Base-by-base conservation (phyloP, 2,888 invertebrate genomes). In the Watsonalla binaria region DNA sequence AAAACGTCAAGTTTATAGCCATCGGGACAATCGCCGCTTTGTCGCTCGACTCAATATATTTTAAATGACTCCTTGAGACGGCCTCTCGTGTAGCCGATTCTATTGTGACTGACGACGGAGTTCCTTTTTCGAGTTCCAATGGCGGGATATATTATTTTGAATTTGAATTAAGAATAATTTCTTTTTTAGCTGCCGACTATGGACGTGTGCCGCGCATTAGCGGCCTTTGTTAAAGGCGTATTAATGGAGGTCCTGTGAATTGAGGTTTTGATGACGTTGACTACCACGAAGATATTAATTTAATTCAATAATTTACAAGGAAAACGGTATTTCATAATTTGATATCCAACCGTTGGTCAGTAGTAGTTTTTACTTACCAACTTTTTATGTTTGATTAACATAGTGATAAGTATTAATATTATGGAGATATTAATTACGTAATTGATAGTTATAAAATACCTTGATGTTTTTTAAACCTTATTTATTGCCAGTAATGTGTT, bases 161-260 rank as follows among this genome's bases (percentile, higher is more conserved):
- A 72, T 74, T 79, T 77, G 84, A 86, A 87, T 84, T 84, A 83
- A 83, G 86, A 83, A 86, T 86, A 79, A 85, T 87, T 88, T 88
- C 82, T 84, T 87, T 86, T 86, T 86, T 85, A 82, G 80, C 82
- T 78, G 86, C 85, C 83, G 84, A 80, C 78, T 76, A 80, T 70
- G 75, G 84, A 82, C 86, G 86, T 89, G 88, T 87, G 90, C 88
- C 82, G 84, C 78, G 85, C 85, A 90, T 90, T 89, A 90, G 87
- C 67, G 76, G 73, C 75, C 68, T 83, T 89, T 89, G 88, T 89
- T 74, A 80, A 74, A 72, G 74, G 63, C 69, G 67, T 80, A 84
- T 86, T 88, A 87, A 88, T 82, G 85, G 86, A 84, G 73, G 79
- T 75, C 68, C 61, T 59, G 51, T 53, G 7, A 54, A 51, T 52